Evolutionary conservation across 1,140 invertebrate species (phyloP).

Genomic region (Atta cephalotes): DNA sequence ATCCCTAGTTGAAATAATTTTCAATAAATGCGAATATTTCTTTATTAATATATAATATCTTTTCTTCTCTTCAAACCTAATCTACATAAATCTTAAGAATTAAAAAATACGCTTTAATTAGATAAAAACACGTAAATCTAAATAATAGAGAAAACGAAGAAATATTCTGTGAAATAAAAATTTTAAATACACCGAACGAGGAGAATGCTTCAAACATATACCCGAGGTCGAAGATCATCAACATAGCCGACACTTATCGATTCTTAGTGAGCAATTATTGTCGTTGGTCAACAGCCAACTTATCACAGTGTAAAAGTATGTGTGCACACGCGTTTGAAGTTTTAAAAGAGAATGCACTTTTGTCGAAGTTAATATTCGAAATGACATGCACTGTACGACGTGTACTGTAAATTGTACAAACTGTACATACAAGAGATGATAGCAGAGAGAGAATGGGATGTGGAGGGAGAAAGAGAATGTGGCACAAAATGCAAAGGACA

Average conservation of each 20-base stretch:
- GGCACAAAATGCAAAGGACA: slow-evolving; percentile 38
- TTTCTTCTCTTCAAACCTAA: neutral
- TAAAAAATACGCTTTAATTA: slow-evolving; percentile 4
- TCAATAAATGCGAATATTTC: neutral
- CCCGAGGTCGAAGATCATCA: slow-evolving; percentile 1
- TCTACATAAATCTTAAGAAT: neutral
- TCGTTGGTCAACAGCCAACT: slow-evolving; percentile 39
- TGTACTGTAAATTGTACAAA: neutral
- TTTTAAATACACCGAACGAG: neutral
- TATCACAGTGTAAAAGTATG: slow-evolving; percentile 32
- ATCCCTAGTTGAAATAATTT: neutral
- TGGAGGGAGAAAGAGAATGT: slow-evolving; percentile 34
- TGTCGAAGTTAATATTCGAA: slow-evolving; percentile 5
- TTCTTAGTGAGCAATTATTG: slow-evolving; percentile 34
- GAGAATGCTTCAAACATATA: neutral
- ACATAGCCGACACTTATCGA: slow-evolving; percentile 16
- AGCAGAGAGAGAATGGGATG: too few relatives aligned
- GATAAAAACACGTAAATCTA: neutral
- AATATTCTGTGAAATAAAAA: neutral
- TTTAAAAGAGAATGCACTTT: neutral
- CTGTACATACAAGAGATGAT: neutral
- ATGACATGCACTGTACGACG: neutral
- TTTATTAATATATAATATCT: neutral
- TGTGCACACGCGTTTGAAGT: neutral
- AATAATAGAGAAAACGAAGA: neutral